Percentiles rank a stretch among this genome's conserved stretches.
Evolutionary conservation across 2,888 invertebrate genomes (phyloP).

Genomic region (Asteroscopus sphinx): DNA sequence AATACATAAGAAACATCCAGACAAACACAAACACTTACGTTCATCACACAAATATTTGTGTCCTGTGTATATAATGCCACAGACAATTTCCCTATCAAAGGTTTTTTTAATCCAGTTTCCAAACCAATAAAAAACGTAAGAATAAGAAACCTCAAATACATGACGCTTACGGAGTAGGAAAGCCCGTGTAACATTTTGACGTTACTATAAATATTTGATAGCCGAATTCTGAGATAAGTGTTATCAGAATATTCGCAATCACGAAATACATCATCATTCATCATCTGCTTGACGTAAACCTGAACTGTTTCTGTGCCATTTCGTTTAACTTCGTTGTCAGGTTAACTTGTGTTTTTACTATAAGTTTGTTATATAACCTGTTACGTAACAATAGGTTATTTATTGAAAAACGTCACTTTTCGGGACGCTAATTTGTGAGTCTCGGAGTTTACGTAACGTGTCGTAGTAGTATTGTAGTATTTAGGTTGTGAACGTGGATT

Average conservation of each 20-base stretch:
- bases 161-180: constrained; percentile 29
- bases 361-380: constrained; percentile 54
- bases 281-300: constrained; percentile 80
- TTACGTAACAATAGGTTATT: constrained; percentile 8
- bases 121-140: too few species aligned
- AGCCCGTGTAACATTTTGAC: constrained; percentile 43
- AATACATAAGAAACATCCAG: too few species aligned
- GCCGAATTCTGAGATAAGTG: constrained; percentile 56
- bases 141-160: constrained; percentile 1
- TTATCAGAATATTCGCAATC: constrained; percentile 74
- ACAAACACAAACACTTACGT: too few species aligned
- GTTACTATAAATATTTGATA: constrained; percentile 61
- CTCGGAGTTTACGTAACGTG: constrained; percentile 1
- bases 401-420: constrained; percentile 6
- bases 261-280: constrained; percentile 83
- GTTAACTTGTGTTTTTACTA: constrained; percentile 52
- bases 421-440: constrained; percentile 18
- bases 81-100: too few species aligned
- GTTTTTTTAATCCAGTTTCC: neutral
- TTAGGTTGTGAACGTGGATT: neutral
- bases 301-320: constrained; percentile 69
- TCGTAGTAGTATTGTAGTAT: neutral
- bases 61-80: too few species aligned
- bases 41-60: too few species aligned
- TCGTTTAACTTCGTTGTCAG: constrained; percentile 66